These are phyloP conservation scores for Hirtodrosophila duncani DNA, from an alignment of 2,888 invertebrate species.

Conservation along the genomic window DNA sequence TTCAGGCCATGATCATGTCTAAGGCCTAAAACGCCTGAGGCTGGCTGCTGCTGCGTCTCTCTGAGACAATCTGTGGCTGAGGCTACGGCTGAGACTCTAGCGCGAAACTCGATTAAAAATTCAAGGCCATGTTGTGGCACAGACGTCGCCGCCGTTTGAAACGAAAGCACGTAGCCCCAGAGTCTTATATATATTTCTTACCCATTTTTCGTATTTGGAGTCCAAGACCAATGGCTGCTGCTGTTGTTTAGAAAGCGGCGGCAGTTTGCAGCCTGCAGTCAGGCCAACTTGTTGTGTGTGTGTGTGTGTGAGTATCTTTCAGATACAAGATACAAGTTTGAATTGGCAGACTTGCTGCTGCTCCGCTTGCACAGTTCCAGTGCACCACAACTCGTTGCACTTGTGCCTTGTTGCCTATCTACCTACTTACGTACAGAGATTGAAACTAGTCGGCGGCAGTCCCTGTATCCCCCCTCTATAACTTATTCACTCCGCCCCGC, in stretches of 20 bases:
- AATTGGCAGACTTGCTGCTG: slow-evolving; percentile 20
- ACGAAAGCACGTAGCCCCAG: slow-evolving; percentile 40
- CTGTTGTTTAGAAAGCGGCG: slow-evolving; percentile 62
- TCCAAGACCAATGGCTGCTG: too few species aligned
- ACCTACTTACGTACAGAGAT: slow-evolving; percentile 19
- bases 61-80: not conserved
- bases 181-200: not conserved
- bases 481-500: too few species aligned
- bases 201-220: not conserved
- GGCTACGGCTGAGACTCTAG: slow-evolving; percentile 12
- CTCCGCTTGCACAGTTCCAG: slow-evolving; percentile 62
- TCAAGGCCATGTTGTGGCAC: slow-evolving; percentile 71
- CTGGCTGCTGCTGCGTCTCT: too few species aligned
- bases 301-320: slow-evolving; percentile 18
- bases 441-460: slow-evolving; percentile 36
- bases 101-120: slow-evolving; percentile 71
- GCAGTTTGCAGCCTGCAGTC: too few species aligned
- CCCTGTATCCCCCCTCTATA: slow-evolving; percentile 33
- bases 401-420: slow-evolving; percentile 39
- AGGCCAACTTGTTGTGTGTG: too few species aligned
- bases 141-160: slow-evolving; percentile 50
- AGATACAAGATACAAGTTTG: slow-evolving; percentile 33
- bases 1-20: slow-evolving; percentile 40
- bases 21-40: slow-evolving; percentile 36
- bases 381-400: slow-evolving; percentile 60